Base-by-base conservation (phyloP, 2,888 invertebrate species). In the Macroteleia sp. region DNA sequence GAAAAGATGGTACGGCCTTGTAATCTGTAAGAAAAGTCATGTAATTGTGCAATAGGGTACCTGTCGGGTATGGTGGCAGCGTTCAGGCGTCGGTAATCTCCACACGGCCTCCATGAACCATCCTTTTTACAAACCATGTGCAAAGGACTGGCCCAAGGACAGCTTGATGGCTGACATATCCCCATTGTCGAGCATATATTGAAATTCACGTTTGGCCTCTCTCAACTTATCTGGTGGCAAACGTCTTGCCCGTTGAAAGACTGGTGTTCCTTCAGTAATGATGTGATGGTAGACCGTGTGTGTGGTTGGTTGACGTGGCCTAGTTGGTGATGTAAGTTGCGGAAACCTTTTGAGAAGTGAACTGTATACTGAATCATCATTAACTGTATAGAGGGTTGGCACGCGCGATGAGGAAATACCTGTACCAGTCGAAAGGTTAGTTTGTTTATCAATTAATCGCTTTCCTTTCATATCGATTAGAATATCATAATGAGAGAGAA, bases 141-240 rank as follows among this genome's bases (percentile, higher is more conserved):
- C 1, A 42, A 8, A 1, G 42, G 20, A 19, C 19, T 20, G n/a
- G 42, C 12, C 42, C 20, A 42, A 2, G 9, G 19, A 14, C 42
- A 19, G 8, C n/a, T 42, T 9, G 42, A 42, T 4, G 42, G 42
- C n/a, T 91, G 82, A 30, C 90, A 90, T 9, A 92, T 90, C 0
- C 91, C 92, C 17, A n/a, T 83, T 73, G 16, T 91, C 84, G 4
- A 86, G 70, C 87, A 91, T 86, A 0, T 44, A 2, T 2, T 78
- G 41, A 77, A 91, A 90, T 62, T 90, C 88, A 1, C 80, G 66
- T 69, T 87, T 87, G 0, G 89, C 89, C 3, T 82, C 83, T 1
- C 50, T 25, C n/a, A 89, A 86, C 16, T 85, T 82, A 2, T 89
- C 87, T 0, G 87, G 89, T 1, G 83, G 20, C 3, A 91, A 59